Base-by-base conservation (phyloP, 1,140 invertebrate genomes). In the Scaptomyza pallida region DNA sequence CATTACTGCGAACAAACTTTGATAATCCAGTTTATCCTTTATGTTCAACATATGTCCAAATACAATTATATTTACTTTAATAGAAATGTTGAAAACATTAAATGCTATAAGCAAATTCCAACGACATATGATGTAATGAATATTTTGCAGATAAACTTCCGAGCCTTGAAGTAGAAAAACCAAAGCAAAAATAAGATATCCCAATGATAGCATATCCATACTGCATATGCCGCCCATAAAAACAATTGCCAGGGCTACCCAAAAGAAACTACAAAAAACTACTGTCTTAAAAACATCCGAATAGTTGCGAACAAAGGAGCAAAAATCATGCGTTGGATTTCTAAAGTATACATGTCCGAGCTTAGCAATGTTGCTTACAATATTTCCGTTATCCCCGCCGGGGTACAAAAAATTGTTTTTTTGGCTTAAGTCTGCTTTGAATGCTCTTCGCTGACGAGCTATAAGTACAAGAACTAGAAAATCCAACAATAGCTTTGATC, bases 111-210 rank as follows among this genome's bases (percentile, higher is more conserved):
- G 88, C 72, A 94, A 93, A 63, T 98, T 97, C 98, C 98, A 99
- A 93, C 96, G 97, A 90, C 94, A 95, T 0, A 98, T 91, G 48
- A 99, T 97, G 43, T 94, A 94, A 43, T 94, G 93, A 35, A 96
- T 94, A 0, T 97, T 97, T 82, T 96, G 94, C 5, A 98, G 92
- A 88, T 98, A 98, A 78, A 99, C 96, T 86, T 99, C 97, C 48
- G 97, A 97, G 30, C 98, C 98, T 92, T 97, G 96, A 97, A 98
- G 99, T 9, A 99, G 93, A 90, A 99, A 99, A 17, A 98, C 93
- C 89, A 99, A 99, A 0, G 97, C 97, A 10, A 97, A 97, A 43
- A 99, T 94, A 0, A 99, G 93, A 91, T 99, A 99, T 5, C 98
- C 98, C 82, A 99, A 93, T 3, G 98, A 98, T 92, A 99, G 98